Evolutionary conservation across 2,113 vertebrate species (phyloP).

Genomic region (Marmota flaviventris): DNA sequence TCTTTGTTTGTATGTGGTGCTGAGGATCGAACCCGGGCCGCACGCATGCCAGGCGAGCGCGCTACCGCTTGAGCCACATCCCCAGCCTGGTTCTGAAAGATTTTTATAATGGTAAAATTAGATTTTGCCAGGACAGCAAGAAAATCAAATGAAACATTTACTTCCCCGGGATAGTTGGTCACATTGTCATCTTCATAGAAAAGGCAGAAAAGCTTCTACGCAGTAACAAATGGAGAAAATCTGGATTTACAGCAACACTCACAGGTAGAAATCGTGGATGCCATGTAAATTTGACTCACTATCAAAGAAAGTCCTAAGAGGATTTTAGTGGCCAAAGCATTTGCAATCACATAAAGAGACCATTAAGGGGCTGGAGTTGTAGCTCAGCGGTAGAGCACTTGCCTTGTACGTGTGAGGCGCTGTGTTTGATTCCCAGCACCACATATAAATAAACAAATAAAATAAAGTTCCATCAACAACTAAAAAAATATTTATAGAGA

Average conservation of each 20-base stretch:
- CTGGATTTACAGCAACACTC: background rate
- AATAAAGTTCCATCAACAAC: no score
- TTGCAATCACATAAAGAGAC: background rate
- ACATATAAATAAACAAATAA: no score
- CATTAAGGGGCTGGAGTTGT: background rate
- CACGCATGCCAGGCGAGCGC: no score
- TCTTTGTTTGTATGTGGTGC: no score
- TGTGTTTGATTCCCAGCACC: no score
- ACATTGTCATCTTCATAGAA: background rate
- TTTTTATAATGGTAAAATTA: slow-evolving; percentile 38
- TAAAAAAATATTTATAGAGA: no score
- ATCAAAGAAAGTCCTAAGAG: background rate
- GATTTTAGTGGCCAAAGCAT: background rate
- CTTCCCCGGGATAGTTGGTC: background rate
- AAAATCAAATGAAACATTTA: background rate
- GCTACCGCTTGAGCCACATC: no score
- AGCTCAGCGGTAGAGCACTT: no score
- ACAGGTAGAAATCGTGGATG: background rate
- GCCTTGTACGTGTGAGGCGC: no score
- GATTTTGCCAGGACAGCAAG: background rate
- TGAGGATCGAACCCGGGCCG: no score
- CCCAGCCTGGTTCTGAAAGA: background rate
- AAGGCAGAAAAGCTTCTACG: background rate
- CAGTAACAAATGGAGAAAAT: background rate
- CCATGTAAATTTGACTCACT: background rate